Conservation (phyloP, 2,888 invertebrate species). For the Trachelus stipa region DNA sequence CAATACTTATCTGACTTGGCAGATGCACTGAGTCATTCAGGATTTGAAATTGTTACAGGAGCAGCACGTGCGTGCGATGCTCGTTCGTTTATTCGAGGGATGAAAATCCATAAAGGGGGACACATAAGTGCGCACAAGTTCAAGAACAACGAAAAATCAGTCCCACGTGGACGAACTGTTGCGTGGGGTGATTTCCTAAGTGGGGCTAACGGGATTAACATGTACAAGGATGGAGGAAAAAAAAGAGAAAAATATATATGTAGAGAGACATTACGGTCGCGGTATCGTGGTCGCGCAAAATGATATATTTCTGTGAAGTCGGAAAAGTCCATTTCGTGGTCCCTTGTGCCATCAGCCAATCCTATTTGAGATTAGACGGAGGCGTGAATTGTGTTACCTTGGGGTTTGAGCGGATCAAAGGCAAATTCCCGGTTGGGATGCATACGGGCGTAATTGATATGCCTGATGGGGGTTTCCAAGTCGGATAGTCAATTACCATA, state of each 20-base stretch:
- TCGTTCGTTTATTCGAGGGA: neutral
- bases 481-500: slow-evolving; percentile 65
- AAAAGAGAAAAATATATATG: neutral
- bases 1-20: neutral
- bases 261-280: neutral
- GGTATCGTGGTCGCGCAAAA: neutral
- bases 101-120: neutral
- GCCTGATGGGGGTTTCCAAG: slow-evolving; percentile 63
- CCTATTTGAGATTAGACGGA: slow-evolving; percentile 58
- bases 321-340: slow-evolving; percentile 50
- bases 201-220: neutral
- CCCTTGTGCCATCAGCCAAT: slow-evolving; percentile 53
- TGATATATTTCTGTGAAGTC: neutral
- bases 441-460: slow-evolving; percentile 63
- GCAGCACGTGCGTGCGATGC: neutral
- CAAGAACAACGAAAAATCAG: neutral
- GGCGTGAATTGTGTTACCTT: slow-evolving; percentile 61
- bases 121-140: neutral
- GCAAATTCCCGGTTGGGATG: slow-evolving; percentile 58
- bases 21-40: neutral
- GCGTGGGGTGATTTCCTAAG: neutral
- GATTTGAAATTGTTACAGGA: neutral
- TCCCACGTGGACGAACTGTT: neutral
- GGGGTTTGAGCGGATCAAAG: slow-evolving; percentile 62
- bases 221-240: neutral